A percentile compares a stretch with the other conserved stretches of the same genome.
phyloP scores from a whole-genome alignment of 2,797 vertebrate species.

The Sebastes kiyomatsui region DNA sequence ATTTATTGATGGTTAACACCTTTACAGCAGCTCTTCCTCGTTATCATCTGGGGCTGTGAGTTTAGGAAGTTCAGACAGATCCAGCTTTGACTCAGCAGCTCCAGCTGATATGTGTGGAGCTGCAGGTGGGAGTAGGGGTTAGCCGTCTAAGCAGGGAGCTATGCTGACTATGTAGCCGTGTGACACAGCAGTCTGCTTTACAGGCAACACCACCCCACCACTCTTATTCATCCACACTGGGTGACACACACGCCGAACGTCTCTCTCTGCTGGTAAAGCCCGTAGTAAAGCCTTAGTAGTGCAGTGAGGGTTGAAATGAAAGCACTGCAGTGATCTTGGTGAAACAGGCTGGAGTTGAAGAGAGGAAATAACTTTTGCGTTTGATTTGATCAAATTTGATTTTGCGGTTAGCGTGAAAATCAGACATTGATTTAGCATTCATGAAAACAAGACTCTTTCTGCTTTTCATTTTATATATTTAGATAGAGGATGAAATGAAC shows the following conservation, averaged over 20 bases:
- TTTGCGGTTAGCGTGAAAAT: neutral
- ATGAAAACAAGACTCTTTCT: neutral
- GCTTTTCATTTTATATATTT: neutral
- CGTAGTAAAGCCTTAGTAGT: neutral
- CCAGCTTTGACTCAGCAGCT: conserved; percentile 61
- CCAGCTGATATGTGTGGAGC: conserved; percentile 29
- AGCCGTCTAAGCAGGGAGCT: conserved; percentile 63
- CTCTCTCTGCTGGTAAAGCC: neutral
- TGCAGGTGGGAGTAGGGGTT: conserved; percentile 13
- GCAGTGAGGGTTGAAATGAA: conserved; percentile 35
- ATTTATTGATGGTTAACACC: neutral
- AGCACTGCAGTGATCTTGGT: conserved; percentile 23
- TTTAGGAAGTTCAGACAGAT: conserved; percentile 24
- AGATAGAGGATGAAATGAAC: neutral
- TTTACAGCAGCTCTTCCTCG: neutral
- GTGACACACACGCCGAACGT: conserved; percentile 37
- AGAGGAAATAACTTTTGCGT: neutral
- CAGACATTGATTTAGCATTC: neutral
- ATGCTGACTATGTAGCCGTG: conserved; percentile 67
- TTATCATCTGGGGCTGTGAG: neutral
- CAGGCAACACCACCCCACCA: neutral
- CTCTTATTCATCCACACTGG: conserved; percentile 1
- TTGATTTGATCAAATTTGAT: no score
- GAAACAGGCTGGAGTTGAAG: conserved; percentile 14
- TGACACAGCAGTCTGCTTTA: conserved; percentile 75